Conservation (phyloP, 1,140 invertebrate genomes). For the Drosophila burlai region DNA sequence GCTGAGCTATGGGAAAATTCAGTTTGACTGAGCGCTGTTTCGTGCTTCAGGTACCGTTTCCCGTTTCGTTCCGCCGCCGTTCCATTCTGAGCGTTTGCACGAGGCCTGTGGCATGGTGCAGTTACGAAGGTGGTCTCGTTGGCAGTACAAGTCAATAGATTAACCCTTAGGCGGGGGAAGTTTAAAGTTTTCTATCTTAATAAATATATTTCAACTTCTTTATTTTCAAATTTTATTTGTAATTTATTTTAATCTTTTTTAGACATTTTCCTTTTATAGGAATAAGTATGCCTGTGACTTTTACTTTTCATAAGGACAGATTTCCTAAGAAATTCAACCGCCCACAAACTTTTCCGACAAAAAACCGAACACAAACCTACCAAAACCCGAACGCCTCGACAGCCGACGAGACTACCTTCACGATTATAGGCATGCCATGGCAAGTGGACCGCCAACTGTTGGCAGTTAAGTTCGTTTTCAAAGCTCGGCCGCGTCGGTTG, state of each 20-base stretch:
- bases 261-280: no score
- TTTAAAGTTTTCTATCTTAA: background rate
- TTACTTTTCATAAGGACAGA: background rate
- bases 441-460: conserved; percentile 41
- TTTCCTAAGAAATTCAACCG: background rate
- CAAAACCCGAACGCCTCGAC: background rate
- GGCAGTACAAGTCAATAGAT: background rate
- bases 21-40: conserved; percentile 18
- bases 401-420: conserved; percentile 2
- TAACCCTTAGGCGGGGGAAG: background rate
- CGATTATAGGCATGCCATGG: background rate
- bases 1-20: conserved; percentile 30
- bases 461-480: conserved; percentile 68
- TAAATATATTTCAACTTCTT: background rate
- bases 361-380: background rate
- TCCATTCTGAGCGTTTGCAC: conserved; percentile 21
- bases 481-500: conserved; percentile 76
- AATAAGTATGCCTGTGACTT: background rate
- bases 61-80: conserved; percentile 42
- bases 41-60: conserved; percentile 4
- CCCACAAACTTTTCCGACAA: background rate
- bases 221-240: background rate
- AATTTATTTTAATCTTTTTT: no score
- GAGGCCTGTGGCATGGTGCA: conserved; percentile 7
- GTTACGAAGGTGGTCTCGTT: background rate